Percentiles rank a stretch among this genome's conserved stretches.
Conservation (phyloP, 2,113 vertebrate genomes). For the Dendropsophus ebraccatus region DNA sequence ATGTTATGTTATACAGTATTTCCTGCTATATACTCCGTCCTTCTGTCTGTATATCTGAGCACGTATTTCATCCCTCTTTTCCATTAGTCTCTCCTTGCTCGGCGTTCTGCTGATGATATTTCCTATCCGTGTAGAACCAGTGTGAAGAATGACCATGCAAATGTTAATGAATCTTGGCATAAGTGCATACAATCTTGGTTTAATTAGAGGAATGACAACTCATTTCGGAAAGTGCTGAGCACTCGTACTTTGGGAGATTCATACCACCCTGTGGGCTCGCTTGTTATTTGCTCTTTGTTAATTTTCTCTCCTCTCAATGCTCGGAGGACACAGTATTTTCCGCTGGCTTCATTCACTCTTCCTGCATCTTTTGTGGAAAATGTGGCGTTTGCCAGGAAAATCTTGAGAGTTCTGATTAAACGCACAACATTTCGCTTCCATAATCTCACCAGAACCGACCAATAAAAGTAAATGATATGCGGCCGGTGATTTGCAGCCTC, state of each 20-base stretch:
- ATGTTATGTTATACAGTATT: too few species aligned
- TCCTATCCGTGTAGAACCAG: background rate
- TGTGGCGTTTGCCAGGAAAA: background rate
- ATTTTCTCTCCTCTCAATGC: constrained; percentile 19
- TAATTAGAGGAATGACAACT: constrained; percentile 57
- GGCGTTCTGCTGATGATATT: constrained; percentile 8
- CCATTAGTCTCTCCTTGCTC: background rate
- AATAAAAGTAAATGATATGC: constrained; percentile 27
- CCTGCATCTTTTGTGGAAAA: background rate
- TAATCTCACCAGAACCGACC: background rate
- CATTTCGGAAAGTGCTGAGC: constrained; percentile 52
- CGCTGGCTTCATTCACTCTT: background rate
- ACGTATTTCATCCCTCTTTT: background rate
- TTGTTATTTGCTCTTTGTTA: constrained; percentile 46
- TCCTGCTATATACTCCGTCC: too few species aligned
- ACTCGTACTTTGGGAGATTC: constrained; percentile 45
- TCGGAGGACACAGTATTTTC: background rate
- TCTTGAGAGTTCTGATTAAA: constrained; percentile 17
- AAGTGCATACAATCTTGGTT: constrained; percentile 42
- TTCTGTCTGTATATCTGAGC: too few species aligned
- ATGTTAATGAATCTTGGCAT: constrained; percentile 54
- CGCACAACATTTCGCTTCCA: background rate
- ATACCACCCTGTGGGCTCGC: constrained; percentile 20
- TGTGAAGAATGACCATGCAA: constrained; percentile 45
- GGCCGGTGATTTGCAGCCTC: background rate